Conservation (phyloP, 2,888 invertebrate genomes). For the Plemyria rubiginata region DNA sequence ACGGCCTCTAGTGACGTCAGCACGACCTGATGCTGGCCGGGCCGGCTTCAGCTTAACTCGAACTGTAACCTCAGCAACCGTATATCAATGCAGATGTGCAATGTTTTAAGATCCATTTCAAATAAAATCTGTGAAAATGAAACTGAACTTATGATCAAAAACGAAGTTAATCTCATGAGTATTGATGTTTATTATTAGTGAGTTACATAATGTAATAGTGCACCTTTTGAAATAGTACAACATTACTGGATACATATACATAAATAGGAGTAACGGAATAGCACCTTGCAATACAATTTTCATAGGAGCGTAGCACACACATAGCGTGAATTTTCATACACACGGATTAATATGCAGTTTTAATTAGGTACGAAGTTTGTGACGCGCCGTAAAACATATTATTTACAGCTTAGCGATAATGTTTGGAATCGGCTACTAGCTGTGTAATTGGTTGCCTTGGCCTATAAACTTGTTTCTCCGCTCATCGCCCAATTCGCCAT, state of each 20-base stretch:
- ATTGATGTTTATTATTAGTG: too few species aligned
- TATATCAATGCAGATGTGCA: constrained; percentile 21
- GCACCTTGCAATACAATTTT: neutral
- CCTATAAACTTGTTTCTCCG: constrained; percentile 72
- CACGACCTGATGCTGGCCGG: constrained; percentile 85
- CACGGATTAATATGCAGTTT: neutral
- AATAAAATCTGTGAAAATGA: too few species aligned
- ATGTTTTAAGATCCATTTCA: neutral
- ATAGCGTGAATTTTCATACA: too few species aligned
- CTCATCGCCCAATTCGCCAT: constrained; percentile 75
- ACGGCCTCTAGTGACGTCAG: constrained; percentile 80
- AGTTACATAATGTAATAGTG: too few species aligned
- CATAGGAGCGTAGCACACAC: constrained; percentile 1
- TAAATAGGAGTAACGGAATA: neutral
- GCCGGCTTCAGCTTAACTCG: constrained; percentile 69
- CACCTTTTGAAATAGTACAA: too few species aligned
- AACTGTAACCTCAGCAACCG: constrained; percentile 69
- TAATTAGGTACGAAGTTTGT: constrained; percentile 26
- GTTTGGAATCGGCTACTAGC: constrained; percentile 54
- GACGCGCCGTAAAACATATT: constrained; percentile 51
- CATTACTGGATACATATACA: neutral
- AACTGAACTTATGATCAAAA: too few species aligned
- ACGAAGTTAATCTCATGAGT: too few species aligned
- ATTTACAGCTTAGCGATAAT: constrained; percentile 50
- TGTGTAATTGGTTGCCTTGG: constrained; percentile 77